phyloP scores from a whole-genome alignment of 1,140 invertebrate genomes.

The Apocrypta bakeri region DNA sequence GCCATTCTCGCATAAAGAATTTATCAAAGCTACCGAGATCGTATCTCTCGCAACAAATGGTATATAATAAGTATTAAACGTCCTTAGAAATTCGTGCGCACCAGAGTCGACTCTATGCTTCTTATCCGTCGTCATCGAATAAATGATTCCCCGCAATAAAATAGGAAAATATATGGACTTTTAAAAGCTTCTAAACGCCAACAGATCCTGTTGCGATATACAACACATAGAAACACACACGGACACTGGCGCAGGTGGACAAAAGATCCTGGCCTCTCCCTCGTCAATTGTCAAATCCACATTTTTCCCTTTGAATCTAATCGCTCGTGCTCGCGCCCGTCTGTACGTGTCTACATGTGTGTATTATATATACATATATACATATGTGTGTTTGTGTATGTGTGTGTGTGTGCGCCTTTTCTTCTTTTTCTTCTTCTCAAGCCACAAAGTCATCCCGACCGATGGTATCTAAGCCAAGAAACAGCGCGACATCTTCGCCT shows the following conservation, averaged over 20 bases:
- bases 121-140: not conserved
- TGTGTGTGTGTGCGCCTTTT: not conserved
- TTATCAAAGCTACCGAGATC: too few relatives aligned
- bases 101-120: too few relatives aligned
- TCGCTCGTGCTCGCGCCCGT: slow-evolving; percentile 4
- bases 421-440: slow-evolving; percentile 31
- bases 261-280: not conserved
- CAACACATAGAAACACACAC: too few relatives aligned
- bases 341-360: too few relatives aligned
- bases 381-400: too few relatives aligned
- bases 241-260: not conserved
- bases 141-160: not conserved
- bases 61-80: too few relatives aligned
- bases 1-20: too few relatives aligned
- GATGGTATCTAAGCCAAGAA: slow-evolving; percentile 61
- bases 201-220: not conserved
- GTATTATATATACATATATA: slow-evolving; percentile 27
- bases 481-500: slow-evolving; percentile 69
- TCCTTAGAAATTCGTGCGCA: too few relatives aligned
- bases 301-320: slow-evolving; percentile 30
- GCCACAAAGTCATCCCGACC: slow-evolving; percentile 39
- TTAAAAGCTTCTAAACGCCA: not conserved
- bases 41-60: too few relatives aligned
- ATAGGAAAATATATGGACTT: not conserved
- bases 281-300: slow-evolving; percentile 13